Percentiles rank a stretch among this genome's conserved stretches.
Evolutionary conservation across 1,140 invertebrate species (phyloP).

Genomic region (Ceratitis capitata): DNA sequence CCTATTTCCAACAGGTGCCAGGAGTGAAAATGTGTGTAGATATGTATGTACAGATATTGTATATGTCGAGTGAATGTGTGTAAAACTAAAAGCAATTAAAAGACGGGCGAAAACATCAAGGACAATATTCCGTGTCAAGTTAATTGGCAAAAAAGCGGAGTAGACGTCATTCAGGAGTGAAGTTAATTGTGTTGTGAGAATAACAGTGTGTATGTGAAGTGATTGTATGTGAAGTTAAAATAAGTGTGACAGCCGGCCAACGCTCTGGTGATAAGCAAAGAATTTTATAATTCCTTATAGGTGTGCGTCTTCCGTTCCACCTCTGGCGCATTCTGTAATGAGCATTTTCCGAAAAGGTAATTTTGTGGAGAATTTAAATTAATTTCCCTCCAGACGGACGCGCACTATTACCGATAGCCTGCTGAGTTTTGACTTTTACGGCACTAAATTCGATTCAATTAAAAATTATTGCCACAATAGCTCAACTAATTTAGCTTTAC

Average conservation of each 20-base stretch:
- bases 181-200: neutral
- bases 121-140: neutral
- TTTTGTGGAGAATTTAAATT: neutral
- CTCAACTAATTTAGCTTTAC: neutral
- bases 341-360: neutral
- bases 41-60: neutral
- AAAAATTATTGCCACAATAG: constrained; percentile 1
- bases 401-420: neutral
- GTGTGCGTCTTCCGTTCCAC: neutral
- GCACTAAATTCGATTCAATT: constrained; percentile 8
- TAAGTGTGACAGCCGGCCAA: neutral
- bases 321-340: neutral
- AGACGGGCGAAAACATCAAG: neutral
- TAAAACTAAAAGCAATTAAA: neutral
- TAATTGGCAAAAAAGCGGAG: neutral
- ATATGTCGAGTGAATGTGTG: neutral
- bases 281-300: neutral
- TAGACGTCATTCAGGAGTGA: neutral
- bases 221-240: too few species aligned
- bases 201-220: too few species aligned
- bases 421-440: neutral
- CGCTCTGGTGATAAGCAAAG: neutral
- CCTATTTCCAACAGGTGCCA: constrained; percentile 1
- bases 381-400: neutral
- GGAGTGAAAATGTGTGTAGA: neutral